Base-by-base conservation (phyloP, 1,140 invertebrate species). In the Neodiprion lecontei region DNA sequence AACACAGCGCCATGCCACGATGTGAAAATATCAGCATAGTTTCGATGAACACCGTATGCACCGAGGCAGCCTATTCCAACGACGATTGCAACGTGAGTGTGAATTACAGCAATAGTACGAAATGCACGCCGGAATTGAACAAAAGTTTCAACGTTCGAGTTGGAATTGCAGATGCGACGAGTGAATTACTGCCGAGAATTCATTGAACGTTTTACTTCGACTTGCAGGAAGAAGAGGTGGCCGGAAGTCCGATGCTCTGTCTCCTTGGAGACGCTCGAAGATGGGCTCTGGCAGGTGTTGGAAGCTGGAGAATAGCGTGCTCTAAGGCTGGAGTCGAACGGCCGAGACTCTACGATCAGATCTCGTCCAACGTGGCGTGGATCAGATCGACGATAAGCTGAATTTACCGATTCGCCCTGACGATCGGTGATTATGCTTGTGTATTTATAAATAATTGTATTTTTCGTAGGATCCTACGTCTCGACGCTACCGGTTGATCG, bases 11-110 rank as follows among this genome's bases (percentile, higher is more conserved):
- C 21, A 95, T 95, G 94, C 93, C 94, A 77, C 92, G 90, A 69
- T 96, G 95, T 80, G 94, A 95, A 82, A 96, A 96, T 81, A 92
- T 95, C 48, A 95, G 94, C 79, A 96, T 96, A 69, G 92, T 94
- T 0, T 94, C 92, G 28, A 92, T 93, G 4, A 96, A 96, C 79
- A 93, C 94, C 80, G 89, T 96, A 76, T 96, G 95, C 82, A 94
- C 94, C n/a, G 95, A 95, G 79, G 91, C 94, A n/a, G 89, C 92
- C 17, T 93, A 94, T 81, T 92, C 93, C 71, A 92, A 92, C 79
- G 92, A 95, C 75, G 94, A 95, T 85, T 95, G 94, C 81, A 94
- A 92, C 86, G 94, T 95, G 87, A 93, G 93, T 90, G 50, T 70
- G 12, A 14, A 12, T 40, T 40, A 40, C 5, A 40, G 5, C 28